Evolutionary conservation across 2,113 vertebrate genomes (phyloP).

Genomic region (Gopherus evgoodei): DNA sequence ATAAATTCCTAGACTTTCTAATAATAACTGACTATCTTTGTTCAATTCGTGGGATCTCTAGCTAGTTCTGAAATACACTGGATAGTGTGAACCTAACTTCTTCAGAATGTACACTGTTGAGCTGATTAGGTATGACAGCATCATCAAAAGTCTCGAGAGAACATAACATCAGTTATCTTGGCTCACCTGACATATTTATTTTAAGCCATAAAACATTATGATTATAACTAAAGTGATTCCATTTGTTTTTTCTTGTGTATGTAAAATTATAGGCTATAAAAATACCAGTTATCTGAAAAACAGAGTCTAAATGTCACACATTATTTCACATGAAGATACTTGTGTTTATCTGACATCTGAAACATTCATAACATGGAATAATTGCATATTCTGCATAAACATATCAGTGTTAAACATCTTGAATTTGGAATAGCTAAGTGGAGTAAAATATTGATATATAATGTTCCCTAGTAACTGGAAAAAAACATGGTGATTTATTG

Average conservation of each 20-base stretch:
- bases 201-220: neutral
- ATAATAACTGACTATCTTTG: slow-evolving; percentile 68
- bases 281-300: neutral
- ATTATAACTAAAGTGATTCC: neutral
- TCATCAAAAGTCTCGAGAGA: neutral
- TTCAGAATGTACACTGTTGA: neutral
- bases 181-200: neutral
- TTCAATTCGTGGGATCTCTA: neutral
- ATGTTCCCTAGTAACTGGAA: accelerated
- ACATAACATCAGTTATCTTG: neutral
- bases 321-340: neutral
- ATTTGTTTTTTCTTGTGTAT: neutral
- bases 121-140: neutral
- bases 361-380: neutral
- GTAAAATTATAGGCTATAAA: neutral
- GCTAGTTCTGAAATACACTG: neutral
- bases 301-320: neutral
- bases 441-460: neutral
- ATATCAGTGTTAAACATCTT: neutral
- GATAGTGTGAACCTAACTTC: neutral
- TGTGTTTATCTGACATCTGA: neutral
- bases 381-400: neutral
- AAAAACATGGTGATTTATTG: neutral
- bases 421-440: neutral
- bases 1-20: slow-evolving; percentile 66